phyloP scores from a whole-genome alignment of 2,888 invertebrate species.

The Lomographa bimaculata region DNA sequence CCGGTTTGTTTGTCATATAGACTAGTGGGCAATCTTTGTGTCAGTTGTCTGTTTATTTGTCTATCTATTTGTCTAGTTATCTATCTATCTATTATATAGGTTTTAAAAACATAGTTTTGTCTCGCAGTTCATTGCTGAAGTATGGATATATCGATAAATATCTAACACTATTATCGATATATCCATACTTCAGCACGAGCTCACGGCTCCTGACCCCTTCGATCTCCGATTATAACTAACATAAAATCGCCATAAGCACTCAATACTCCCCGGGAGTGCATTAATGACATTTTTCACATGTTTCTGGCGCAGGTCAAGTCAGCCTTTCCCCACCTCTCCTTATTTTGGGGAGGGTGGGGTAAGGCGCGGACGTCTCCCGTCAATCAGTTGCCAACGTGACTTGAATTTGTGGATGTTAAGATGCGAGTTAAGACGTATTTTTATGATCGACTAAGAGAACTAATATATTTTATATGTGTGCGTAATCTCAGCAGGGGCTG shows the following conservation, averaged over 20 bases:
- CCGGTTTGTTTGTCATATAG: too few relatives aligned
- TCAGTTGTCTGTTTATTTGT: too few relatives aligned
- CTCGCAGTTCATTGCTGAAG: too few relatives aligned
- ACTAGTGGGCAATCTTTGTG: too few relatives aligned
- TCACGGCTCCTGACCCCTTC: conserved; percentile 25
- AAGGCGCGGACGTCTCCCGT: conserved; percentile 80
- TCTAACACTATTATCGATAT: too few relatives aligned
- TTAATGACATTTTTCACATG: conserved; percentile 82
- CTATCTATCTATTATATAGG: too few relatives aligned
- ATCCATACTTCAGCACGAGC: too few relatives aligned
- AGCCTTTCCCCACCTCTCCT: conserved; percentile 20
- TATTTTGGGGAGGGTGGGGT: conserved; percentile 27
- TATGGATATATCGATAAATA: too few relatives aligned
- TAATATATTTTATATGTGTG: conserved; percentile 61
- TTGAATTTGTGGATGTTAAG: conserved; percentile 66
- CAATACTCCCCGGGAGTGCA: conserved; percentile 62
- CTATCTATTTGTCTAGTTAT: too few relatives aligned
- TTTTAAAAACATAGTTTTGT: too few relatives aligned
- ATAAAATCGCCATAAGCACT: conserved; percentile 28
- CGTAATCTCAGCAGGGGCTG: too few relatives aligned
- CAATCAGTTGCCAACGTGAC: conserved; percentile 81
- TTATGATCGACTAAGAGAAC: conserved; percentile 56
- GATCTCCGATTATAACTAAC: conserved; percentile 22
- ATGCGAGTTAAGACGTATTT: conserved; percentile 51
- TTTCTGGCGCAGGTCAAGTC: conserved; percentile 74